Conservation (phyloP, 2,888 invertebrate species). For the Lasioglossum leucozonium region DNA sequence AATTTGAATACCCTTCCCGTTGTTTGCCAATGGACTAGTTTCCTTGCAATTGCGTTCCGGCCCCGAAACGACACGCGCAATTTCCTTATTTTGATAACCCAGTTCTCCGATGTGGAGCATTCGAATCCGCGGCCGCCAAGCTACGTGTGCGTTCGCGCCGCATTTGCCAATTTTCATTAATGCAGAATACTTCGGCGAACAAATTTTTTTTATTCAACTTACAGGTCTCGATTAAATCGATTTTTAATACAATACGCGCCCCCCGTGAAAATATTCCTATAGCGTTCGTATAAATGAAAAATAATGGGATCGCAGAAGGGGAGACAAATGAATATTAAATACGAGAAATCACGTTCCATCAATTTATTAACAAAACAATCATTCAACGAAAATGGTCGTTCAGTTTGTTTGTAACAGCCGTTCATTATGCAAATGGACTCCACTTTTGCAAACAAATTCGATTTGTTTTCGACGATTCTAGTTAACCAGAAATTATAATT, state of each 20-base stretch:
- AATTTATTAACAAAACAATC: too few relatives aligned
- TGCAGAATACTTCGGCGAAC: not conserved
- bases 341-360: too few relatives aligned
- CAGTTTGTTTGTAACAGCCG: too few relatives aligned
- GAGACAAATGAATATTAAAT: too few relatives aligned
- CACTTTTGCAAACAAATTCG: too few relatives aligned
- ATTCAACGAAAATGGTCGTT: too few relatives aligned
- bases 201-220: not conserved
- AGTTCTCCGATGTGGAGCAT: not conserved
- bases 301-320: too few relatives aligned
- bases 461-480: too few relatives aligned
- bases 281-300: not conserved
- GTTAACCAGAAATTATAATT: too few relatives aligned
- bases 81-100: not conserved
- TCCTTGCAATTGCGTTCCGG: not conserved
- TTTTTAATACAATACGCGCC: not conserved
- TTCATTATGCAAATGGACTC: too few relatives aligned
- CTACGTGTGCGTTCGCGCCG: not conserved
- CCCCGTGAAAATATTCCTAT: not conserved
- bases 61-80: not conserved
- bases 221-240: not conserved
- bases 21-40: constrained; percentile 12
- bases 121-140: not conserved
- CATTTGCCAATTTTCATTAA: not conserved
- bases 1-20: constrained; percentile 20